phyloP scores from a whole-genome alignment of 2,888 invertebrate genomes.

The Aspidapion aeneum region DNA sequence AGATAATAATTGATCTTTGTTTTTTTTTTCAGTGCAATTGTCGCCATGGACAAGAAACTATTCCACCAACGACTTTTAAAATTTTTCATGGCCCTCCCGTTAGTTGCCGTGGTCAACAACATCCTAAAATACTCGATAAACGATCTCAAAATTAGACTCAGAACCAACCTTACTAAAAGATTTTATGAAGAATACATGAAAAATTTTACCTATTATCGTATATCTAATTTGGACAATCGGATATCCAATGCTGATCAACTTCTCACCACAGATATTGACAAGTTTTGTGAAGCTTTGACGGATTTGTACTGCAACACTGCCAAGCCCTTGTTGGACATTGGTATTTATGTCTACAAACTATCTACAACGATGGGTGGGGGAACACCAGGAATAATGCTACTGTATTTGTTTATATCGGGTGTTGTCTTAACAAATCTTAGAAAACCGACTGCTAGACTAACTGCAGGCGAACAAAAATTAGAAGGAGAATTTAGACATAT shows the following conservation, averaged over 20 bases:
- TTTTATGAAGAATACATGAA: constrained; percentile 90
- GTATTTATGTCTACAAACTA: constrained; percentile 88
- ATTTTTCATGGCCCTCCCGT: constrained; percentile 82
- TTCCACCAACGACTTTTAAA: constrained; percentile 73
- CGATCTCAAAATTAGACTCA: constrained; percentile 85
- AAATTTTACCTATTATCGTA: constrained; percentile 96
- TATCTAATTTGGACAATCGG: constrained; percentile 91
- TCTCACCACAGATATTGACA: constrained; percentile 94
- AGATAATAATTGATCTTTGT: too few relatives aligned
- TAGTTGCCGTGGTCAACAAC: constrained; percentile 92
- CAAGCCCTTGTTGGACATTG: constrained; percentile 92
- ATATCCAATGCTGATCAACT: constrained; percentile 96
- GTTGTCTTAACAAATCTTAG: constrained; percentile 81
- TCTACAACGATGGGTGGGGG: constrained; percentile 82
- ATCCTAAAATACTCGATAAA: constrained; percentile 92
- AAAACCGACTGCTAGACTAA: constrained; percentile 81
- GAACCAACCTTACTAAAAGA: constrained; percentile 83
- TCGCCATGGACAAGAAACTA: constrained; percentile 75
- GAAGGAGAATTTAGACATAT: constrained; percentile 98
- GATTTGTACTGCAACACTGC: constrained; percentile 96
- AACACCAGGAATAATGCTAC: constrained; percentile 87
- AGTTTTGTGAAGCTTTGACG: constrained; percentile 93
- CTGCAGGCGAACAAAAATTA: constrained; percentile 89
- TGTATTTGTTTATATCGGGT: constrained; percentile 85
- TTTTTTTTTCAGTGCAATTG: constrained; percentile 73